Evolutionary conservation across 2,888 invertebrate genomes (phyloP), one percentile per base, ranked within the genome.

Genomic region (Plagodis pulveraria): DNA sequence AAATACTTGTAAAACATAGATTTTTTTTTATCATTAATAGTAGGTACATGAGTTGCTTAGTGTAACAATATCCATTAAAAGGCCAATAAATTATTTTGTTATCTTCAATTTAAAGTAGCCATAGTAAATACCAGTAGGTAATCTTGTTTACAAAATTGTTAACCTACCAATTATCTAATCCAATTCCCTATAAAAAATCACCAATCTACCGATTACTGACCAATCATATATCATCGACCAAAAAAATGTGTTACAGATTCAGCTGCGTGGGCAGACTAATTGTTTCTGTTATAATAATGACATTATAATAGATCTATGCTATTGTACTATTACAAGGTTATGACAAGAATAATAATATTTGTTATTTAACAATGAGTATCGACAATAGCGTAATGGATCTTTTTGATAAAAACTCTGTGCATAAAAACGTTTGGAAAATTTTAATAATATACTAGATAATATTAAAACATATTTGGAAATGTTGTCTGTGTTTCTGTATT

Each of bases 251-350:
- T 22, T 22, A 50, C 34, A 42, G 44, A 36, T 59, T 33, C 42
- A 47, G 50, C 2, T 32, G 46, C 54, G 58, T 44, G 44, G 49
- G 52, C 48, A 42, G 34, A 50, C 38, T 54, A 41, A 50, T 54
- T 54, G 50, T 55, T 54, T 50, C 50, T 55, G 38, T 50, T 59
- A 44, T 59, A 53, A 46, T 59, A 54, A 55, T 59, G 58, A 54
- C 50, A 55, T 58, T 46, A 54, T 58, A 50, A 59, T 59, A 55
- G 50, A 36, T 50, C 40, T 11, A 34, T 38, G 44, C 43, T 53
- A 42, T 54, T 46, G 45, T 53, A 42, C 45, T 36, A 42, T 11
- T 34, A 41, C 58, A 50, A 59, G 54, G 54, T 34, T 53, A 52
- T 35, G 34, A 38, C 32, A 33, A 33, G n/a, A 41, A 50, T 41